A percentile compares a stretch with the other conserved stretches of the same genome.
phyloP scores from a whole-genome alignment of 2,888 invertebrate genomes.

The Eupeodes latifasciatus region DNA sequence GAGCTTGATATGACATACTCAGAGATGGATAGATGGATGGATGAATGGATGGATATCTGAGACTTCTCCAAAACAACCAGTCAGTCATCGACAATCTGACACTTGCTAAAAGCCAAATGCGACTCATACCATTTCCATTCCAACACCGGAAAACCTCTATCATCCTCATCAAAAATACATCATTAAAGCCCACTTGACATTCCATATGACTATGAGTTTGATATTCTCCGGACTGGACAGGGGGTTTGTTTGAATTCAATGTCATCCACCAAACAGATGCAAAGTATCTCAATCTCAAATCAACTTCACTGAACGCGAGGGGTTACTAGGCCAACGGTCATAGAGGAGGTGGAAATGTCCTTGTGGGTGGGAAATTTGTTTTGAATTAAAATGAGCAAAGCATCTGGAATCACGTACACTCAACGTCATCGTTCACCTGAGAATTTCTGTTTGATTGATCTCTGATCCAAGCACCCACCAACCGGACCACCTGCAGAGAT shows the following conservation, averaged over 20 bases:
- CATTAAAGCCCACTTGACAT: background rate
- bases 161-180: conserved; percentile 5
- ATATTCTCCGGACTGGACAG: background rate
- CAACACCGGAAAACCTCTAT: conserved; percentile 9
- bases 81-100: conserved; percentile 64
- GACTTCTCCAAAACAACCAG: conserved; percentile 48
- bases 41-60: conserved; percentile 6
- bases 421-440: conserved; percentile 26
- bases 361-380: conserved; percentile 21
- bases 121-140: background rate
- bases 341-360: conserved; percentile 1
- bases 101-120: conserved; percentile 64
- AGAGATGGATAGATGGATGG: background rate
- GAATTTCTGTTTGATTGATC: conserved; percentile 21
- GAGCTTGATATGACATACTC: background rate
- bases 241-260: conserved; percentile 48
- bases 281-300: conserved; percentile 15
- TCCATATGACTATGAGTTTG: background rate
- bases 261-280: conserved; percentile 9
- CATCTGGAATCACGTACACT: background rate
- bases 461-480: background rate
- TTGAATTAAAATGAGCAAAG: conserved; percentile 32
- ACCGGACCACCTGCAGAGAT: background rate
- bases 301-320: background rate
- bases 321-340: background rate